Evolutionary conservation across 2,797 vertebrate genomes (phyloP).

Genomic region (Xyrichtys novacula): DNA sequence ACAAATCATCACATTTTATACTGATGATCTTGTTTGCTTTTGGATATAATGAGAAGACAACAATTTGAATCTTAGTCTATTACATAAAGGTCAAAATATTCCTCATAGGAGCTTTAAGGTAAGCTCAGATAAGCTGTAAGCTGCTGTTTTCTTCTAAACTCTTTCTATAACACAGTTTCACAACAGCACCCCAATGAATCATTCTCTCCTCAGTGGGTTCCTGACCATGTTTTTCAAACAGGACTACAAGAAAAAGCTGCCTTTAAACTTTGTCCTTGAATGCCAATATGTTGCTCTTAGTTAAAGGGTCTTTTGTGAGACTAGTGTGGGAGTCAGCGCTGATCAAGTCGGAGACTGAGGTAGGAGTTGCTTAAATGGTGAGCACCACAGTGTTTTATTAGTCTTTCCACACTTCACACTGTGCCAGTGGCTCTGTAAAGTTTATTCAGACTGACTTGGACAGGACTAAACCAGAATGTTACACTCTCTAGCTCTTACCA

Average conservation of each 20-base stretch:
- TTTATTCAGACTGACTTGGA: constrained; percentile 37
- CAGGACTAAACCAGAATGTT: constrained; percentile 38
- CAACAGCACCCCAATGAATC: no score
- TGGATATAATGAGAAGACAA: no score
- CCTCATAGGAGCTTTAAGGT: no score
- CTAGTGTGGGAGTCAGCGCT: constrained; percentile 61
- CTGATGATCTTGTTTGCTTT: no score
- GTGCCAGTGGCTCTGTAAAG: constrained; percentile 42
- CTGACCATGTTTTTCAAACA: neutral
- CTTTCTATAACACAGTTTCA: no score
- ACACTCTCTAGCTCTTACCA: neutral
- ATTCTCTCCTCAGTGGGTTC: no score
- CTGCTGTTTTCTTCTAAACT: no score
- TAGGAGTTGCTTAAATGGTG: constrained; percentile 32
- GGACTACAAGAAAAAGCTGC: constrained; percentile 14
- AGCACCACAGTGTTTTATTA: constrained; percentile 69
- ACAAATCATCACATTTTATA: no score
- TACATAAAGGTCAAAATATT: no score
- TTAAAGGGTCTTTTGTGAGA: constrained; percentile 31
- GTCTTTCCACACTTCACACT: constrained; percentile 58
- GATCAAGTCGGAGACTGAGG: constrained; percentile 39
- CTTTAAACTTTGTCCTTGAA: constrained; percentile 28
- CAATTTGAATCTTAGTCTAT: no score
- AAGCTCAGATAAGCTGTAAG: no score
- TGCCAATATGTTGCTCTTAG: constrained; percentile 11